Percentiles rank a stretch among this genome's conserved stretches.
Conservation (phyloP, 2,113 vertebrate species). For the Indicator maculatus region DNA sequence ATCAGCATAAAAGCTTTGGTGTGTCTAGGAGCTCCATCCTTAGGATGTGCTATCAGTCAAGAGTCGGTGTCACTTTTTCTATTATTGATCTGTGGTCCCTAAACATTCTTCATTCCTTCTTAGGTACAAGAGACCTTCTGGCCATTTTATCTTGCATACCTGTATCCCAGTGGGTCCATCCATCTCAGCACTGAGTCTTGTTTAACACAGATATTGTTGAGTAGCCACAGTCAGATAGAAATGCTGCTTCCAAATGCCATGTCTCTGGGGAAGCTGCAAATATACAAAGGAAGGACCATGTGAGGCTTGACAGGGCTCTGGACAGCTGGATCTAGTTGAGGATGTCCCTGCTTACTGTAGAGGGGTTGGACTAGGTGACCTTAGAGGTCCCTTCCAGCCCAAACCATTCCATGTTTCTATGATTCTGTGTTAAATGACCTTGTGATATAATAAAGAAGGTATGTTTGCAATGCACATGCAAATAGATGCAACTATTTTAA, state of each 20-base stretch:
- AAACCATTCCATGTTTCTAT: not conserved
- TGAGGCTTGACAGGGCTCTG: no score
- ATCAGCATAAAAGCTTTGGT: not conserved
- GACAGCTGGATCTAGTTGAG: no score
- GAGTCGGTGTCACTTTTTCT: not conserved
- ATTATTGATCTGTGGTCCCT: not conserved
- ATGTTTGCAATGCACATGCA: not conserved
- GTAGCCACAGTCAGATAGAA: not conserved
- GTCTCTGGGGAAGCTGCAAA: no score
- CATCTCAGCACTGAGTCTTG: not conserved
- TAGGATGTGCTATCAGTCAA: not conserved
- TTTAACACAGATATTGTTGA: not conserved
- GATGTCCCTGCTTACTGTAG: no score
- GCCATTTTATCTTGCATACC: not conserved
- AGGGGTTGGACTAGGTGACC: no score
- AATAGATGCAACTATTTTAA: not conserved
- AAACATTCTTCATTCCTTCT: not conserved
- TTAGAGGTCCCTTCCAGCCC: no score
- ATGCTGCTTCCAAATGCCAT: not conserved
- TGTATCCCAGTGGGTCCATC: not conserved
- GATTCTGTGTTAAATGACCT: not conserved
- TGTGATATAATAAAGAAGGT: not conserved
- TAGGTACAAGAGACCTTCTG: not conserved
- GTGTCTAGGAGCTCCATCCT: not conserved
- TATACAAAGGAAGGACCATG: no score